phyloP scores from a whole-genome alignment of 2,888 invertebrate species.

The Chrysolina oricalcia region DNA sequence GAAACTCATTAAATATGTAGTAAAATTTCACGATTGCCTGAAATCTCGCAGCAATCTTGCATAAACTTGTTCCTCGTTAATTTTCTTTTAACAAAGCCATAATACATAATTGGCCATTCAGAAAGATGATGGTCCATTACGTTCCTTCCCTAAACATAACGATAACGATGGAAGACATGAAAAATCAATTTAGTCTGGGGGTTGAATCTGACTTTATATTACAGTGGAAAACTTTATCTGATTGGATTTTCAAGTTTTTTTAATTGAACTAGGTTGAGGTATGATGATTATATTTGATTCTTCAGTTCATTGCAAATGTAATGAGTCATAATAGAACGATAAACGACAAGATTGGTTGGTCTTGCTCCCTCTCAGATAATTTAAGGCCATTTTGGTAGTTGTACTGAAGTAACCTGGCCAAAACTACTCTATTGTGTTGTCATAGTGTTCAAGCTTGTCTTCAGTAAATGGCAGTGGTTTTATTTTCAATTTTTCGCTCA shows the following conservation, averaged over 20 bases:
- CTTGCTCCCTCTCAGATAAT: no score
- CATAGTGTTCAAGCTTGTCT: no score
- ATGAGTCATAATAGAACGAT: no score
- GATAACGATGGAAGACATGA: neutral
- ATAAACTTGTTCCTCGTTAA: conserved; percentile 10
- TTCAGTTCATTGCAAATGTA: no score
- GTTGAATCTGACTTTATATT: neutral
- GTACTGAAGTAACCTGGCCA: no score
- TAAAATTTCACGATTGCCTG: neutral
- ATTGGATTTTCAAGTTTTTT: neutral
- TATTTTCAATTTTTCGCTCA: no score
- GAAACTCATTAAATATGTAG: neutral
- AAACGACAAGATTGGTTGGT: no score
- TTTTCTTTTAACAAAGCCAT: conserved; percentile 12
- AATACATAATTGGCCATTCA: conserved; percentile 15
- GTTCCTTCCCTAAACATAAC: neutral
- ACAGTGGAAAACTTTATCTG: neutral
- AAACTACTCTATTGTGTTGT: no score
- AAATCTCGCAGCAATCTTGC: conserved; percentile 3
- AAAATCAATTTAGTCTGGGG: neutral
- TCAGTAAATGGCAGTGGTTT: no score
- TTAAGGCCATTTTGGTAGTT: no score
- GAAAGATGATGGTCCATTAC: conserved; percentile 13
- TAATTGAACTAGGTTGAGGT: neutral
- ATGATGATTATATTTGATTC: neutral